These are phyloP conservation scores for Galleria mellonella DNA, from an alignment of 1,140 invertebrate genomes.

Conservation along the genomic window DNA sequence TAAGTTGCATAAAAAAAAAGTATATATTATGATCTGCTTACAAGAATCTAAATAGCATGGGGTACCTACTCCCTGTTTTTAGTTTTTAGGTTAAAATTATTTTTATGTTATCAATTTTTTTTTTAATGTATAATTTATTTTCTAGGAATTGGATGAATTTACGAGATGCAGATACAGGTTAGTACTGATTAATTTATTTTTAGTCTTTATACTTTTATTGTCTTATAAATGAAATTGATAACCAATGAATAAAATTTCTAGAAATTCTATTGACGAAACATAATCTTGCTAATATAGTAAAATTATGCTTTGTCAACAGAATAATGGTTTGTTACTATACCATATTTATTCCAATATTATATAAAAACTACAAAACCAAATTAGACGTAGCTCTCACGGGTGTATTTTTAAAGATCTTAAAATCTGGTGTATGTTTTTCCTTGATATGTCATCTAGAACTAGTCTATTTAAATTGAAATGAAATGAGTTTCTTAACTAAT, in stretches of 20 bases:
- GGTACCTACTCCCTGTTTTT: no score
- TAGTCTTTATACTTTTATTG: constrained; percentile 1
- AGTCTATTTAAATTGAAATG: no score
- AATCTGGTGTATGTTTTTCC: no score
- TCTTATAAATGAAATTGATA: neutral
- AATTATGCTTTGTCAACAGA: neutral
- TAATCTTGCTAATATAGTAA: neutral
- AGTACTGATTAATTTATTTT: constrained; percentile 72
- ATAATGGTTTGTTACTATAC: neutral
- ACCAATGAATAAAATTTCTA: no score
- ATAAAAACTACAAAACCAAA: no score
- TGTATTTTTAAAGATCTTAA: no score
- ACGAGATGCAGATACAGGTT: constrained; percentile 94
- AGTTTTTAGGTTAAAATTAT: no score
- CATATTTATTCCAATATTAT: neutral
- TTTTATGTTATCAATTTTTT: constrained; percentile 11
- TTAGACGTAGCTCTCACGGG: no score
- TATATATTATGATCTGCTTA: neutral
- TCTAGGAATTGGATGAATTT: constrained; percentile 98
- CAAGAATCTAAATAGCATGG: no score
- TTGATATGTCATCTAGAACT: no score
- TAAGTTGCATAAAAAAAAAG: no score
- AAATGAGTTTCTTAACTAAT: no score
- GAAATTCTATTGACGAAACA: neutral
- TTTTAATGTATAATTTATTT: constrained; percentile 20